Evolutionary conservation across 2,888 invertebrate genomes (phyloP), one percentile per base, ranked within the genome.

Genomic region (Myathropa florea): DNA sequence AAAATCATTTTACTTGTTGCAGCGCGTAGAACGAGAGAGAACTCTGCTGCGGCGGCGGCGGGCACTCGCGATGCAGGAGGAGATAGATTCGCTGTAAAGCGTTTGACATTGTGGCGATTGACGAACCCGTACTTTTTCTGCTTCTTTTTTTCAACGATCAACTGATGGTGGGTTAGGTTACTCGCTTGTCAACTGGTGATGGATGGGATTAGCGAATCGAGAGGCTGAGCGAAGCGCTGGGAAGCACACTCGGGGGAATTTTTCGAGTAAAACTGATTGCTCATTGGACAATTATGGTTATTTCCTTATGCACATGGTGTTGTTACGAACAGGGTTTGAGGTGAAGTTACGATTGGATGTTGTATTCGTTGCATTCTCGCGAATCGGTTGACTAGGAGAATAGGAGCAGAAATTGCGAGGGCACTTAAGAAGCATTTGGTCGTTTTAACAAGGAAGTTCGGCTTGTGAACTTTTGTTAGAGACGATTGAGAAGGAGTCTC

Each of bases 71-170:
- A 76, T 75, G 53, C 79, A 79, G 80, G 79, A 83, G 80, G 80
- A 75, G 60, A 79, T 79, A 33, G 33, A 33, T 33, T 12, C 72
- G 60, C 39, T 61, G 76, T 64, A 61, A 68, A 63, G 68, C 39
- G 39, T 73, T 81, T 78, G 85, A 82, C 85, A 82, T 85, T 85
- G 85, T 64, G 39, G 82, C 73, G 85, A 70, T 73, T 85, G 82
- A 73, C 82, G 85, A 85, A 85, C 85, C 72, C 77, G 72, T 24
- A n/a, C 46, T n/a, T n/a, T n/a, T n/a, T n/a, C n/a, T 55, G 36
- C 53, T 30, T 33, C 24, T 21, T 23, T 30, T 21, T 30, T 39
- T 60, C 57, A 70, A 72, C 55, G 28, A 67, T 68, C 57, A 39
- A 65, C 59, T 33, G 23, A 26, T 26, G 64, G 26, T 53, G 28